A percentile compares a stretch with the other conserved stretches of the same genome.
Conservation (phyloP, 2,797 vertebrate species). For the Dendrocincla fuliginosa region DNA sequence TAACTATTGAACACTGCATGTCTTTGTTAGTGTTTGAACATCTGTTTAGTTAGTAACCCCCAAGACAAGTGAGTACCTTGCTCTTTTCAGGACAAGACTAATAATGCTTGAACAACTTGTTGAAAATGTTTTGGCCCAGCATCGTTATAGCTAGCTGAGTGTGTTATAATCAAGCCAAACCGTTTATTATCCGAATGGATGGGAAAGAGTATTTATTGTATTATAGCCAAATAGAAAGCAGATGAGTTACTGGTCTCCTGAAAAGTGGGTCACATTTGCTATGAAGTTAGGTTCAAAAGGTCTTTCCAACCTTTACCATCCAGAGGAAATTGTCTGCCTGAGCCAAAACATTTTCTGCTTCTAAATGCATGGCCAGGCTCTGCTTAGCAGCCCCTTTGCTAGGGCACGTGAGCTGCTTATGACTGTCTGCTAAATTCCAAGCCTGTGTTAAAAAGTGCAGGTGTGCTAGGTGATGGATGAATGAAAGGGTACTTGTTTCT, state of each 20-base stretch:
- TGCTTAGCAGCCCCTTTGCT: background rate
- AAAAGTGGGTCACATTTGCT: background rate
- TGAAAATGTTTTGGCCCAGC: constrained; percentile 2
- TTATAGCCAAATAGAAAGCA: background rate
- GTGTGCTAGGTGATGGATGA: background rate
- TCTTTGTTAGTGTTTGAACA: constrained; percentile 13
- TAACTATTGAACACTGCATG: background rate
- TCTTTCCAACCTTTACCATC: background rate
- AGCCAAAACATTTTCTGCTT: background rate
- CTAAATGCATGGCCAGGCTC: background rate
- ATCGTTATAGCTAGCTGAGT: background rate
- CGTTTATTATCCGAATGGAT: background rate
- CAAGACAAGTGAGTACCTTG: background rate
- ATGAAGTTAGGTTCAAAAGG: background rate
- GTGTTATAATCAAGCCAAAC: background rate
- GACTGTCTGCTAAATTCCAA: background rate
- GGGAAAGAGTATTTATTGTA: background rate
- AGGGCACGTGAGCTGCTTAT: background rate
- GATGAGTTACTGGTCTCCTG: background rate
- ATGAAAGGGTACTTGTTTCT: background rate
- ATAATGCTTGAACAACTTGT: constrained; percentile 4
- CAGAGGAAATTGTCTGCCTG: background rate
- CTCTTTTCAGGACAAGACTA: background rate
- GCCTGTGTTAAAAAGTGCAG: background rate
- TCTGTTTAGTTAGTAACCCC: background rate